Conservation (phyloP, 2,113 vertebrate genomes). For the Cottus gobio region DNA sequence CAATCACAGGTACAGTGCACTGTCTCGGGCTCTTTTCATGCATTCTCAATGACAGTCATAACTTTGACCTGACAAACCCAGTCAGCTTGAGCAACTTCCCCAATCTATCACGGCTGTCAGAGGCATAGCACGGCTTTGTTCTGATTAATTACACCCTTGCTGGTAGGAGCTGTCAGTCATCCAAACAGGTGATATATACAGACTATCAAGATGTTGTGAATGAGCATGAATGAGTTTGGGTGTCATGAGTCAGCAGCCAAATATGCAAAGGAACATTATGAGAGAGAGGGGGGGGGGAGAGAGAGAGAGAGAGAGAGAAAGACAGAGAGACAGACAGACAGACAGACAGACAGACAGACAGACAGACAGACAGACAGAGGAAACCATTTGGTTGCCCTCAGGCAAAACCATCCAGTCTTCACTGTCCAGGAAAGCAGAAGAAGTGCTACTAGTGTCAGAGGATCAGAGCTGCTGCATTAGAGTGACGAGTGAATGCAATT, state of each 20-base stretch:
- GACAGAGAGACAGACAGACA: background rate
- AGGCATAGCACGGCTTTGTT: constrained; percentile 63
- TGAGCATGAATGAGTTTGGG: constrained; percentile 61
- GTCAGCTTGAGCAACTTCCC: constrained; percentile 77
- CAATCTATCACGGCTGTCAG: constrained; percentile 81
- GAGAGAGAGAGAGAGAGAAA: background rate
- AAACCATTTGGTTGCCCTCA: constrained; percentile 69
- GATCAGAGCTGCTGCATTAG: constrained; percentile 67
- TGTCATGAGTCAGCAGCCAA: constrained; percentile 59
- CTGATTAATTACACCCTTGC: constrained; percentile 79
- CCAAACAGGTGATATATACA: constrained; percentile 57
- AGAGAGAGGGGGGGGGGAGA: constrained; percentile 20
- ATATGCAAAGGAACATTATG: constrained; percentile 55
- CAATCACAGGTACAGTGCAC: constrained; percentile 66
- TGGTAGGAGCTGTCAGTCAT: constrained; percentile 73
- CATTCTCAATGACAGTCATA: constrained; percentile 72
- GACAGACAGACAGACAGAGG: constrained; percentile 42
- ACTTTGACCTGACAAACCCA: constrained; percentile 71
- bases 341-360: background rate
- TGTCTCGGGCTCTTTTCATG: constrained; percentile 66
- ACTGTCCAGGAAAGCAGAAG: constrained; percentile 65
- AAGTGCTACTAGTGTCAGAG: constrained; percentile 68
- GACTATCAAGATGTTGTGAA: constrained; percentile 63
- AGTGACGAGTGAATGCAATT: constrained; percentile 78
- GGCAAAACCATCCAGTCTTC: constrained; percentile 60